Conservation (phyloP, 2,797 vertebrate species). For the Tympanoctomys barrerae region DNA sequence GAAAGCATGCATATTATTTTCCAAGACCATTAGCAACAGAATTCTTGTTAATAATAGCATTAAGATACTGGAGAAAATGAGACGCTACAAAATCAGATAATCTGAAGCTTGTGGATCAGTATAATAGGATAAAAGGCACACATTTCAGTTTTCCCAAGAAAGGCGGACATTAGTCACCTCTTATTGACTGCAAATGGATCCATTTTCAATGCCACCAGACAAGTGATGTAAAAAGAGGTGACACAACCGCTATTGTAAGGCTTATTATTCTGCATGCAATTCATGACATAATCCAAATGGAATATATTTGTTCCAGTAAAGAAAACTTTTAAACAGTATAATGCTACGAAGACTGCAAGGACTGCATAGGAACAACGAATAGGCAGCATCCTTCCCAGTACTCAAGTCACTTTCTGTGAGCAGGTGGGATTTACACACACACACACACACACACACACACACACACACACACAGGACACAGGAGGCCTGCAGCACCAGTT, state of each 20-base stretch:
- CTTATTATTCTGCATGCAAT: slow-evolving; percentile 69
- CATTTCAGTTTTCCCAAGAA: slow-evolving; percentile 80
- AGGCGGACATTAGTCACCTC: slow-evolving; percentile 73
- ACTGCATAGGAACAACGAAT: background rate
- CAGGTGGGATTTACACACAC: background rate
- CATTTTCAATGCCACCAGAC: slow-evolving; percentile 73
- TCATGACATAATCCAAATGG: slow-evolving; percentile 78
- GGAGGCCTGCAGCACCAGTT: background rate
- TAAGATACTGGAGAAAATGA: slow-evolving; percentile 83
- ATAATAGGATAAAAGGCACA: slow-evolving; percentile 80
- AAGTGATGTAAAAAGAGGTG: slow-evolving; percentile 74
- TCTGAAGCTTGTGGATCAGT: slow-evolving; percentile 74
- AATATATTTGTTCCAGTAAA: slow-evolving; percentile 74
- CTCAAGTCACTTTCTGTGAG: background rate
- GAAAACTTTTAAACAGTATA: slow-evolving; percentile 68
- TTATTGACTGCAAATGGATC: slow-evolving; percentile 81
- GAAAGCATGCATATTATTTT: slow-evolving; percentile 82
- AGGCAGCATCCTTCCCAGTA: slow-evolving; percentile 15
- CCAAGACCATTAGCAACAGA: slow-evolving; percentile 82
- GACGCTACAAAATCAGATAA: slow-evolving; percentile 82
- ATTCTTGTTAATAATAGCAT: slow-evolving; percentile 82
- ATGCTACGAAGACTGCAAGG: slow-evolving; percentile 46
- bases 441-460: background rate
- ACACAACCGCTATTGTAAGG: slow-evolving; percentile 63
- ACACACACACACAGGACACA: background rate